Conservation (phyloP, 2,888 invertebrate genomes). For the Scaptomyza caliginosa region DNA sequence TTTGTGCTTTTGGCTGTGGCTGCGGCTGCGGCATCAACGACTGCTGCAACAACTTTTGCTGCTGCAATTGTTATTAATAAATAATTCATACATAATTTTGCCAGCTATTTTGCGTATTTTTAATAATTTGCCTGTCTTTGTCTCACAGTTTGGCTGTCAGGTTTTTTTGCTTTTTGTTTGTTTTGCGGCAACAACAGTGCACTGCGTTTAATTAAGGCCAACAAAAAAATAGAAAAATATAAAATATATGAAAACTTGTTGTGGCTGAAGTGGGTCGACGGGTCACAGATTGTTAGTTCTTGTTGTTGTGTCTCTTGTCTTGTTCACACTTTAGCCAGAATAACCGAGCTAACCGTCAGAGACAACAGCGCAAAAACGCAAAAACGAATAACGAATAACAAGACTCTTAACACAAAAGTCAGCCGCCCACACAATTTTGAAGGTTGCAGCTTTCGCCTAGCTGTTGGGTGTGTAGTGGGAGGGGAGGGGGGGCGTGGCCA, state of each 20-base stretch:
- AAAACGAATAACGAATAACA: not conserved
- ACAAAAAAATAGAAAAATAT: constrained; percentile 1
- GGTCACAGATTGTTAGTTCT: constrained; percentile 38
- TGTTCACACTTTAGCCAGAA: constrained; percentile 41
- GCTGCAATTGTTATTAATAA: constrained; percentile 49
- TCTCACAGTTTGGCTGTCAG: not conserved
- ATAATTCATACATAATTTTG: constrained; percentile 55
- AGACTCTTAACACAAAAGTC: constrained; percentile 16
- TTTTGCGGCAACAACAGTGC: not conserved
- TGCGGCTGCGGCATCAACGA: not conserved
- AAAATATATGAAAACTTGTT: constrained; percentile 4
- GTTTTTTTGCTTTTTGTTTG: too few relatives aligned
- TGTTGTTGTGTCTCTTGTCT: constrained; percentile 28
- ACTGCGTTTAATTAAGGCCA: constrained; percentile 44
- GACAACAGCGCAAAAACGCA: not conserved
- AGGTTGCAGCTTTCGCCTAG: constrained; percentile 37
- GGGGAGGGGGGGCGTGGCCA: constrained; percentile 56
- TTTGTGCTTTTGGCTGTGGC: too few relatives aligned
- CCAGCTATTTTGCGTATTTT: constrained; percentile 18
- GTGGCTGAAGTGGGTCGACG: constrained; percentile 6
- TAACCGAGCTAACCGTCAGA: not conserved
- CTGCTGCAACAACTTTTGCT: not conserved
- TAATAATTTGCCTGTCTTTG: not conserved
- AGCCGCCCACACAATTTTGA: constrained; percentile 49
- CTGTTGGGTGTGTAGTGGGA: constrained; percentile 15